Percentiles rank a stretch among this genome's conserved stretches.
Conservation (phyloP, 2,888 invertebrate genomes). For the Chydorus sphaericus region DNA sequence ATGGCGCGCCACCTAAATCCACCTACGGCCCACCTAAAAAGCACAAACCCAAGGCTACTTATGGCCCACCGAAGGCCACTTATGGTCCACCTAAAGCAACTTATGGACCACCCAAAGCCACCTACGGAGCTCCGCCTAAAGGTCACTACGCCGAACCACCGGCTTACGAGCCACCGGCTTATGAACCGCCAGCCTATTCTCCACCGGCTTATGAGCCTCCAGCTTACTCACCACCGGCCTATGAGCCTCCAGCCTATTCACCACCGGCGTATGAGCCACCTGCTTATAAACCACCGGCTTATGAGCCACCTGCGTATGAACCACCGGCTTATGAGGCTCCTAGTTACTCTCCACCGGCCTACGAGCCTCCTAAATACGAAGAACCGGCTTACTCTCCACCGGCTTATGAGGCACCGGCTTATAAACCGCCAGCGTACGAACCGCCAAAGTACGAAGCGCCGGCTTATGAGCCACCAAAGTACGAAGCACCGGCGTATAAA, state of each 20-base stretch:
- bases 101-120: conserved; percentile 20
- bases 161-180: not conserved
- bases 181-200: not conserved
- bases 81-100: conserved; percentile 22
- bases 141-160: conserved; percentile 14
- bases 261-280: too few species aligned
- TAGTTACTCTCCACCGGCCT: not conserved
- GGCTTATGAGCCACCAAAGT: not conserved
- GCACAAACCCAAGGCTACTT: conserved; percentile 23
- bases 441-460: not conserved
- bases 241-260: not conserved
- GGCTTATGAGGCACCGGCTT: not conserved
- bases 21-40: conserved; percentile 21
- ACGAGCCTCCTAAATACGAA: not conserved
- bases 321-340: not conserved
- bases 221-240: not conserved
- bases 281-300: not conserved
- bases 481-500: not conserved
- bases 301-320: not conserved
- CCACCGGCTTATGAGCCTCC: not conserved
- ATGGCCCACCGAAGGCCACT: conserved; percentile 22
- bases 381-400: not conserved
- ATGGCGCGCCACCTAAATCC: conserved; percentile 17
- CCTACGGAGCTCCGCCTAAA: conserved; percentile 16
- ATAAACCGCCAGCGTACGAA: too few species aligned